Percentiles rank a stretch among this genome's conserved stretches.
These are phyloP conservation scores for Dryobota labecula DNA, from an alignment of 2,888 invertebrate species.

Conservation along the genomic window DNA sequence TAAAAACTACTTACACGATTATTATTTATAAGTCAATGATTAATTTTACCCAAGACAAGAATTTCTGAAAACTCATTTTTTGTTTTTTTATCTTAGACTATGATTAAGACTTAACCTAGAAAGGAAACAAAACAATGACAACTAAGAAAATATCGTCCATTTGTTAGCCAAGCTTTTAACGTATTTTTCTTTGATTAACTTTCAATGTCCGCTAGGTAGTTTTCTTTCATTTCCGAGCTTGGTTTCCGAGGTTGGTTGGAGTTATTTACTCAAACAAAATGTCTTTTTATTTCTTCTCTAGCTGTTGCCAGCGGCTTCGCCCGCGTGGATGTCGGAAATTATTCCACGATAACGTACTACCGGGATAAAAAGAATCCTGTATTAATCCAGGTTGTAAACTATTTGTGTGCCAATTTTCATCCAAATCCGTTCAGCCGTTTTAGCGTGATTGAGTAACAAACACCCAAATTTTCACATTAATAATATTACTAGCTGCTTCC, in stretches of 20 bases:
- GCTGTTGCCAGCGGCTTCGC: too few relatives aligned
- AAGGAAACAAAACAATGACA: conserved; percentile 10
- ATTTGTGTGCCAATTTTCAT: too few relatives aligned
- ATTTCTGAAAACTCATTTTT: not conserved
- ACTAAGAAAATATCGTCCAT: conserved; percentile 24
- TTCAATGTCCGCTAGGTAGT: conserved; percentile 25
- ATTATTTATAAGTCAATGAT: conserved; percentile 12
- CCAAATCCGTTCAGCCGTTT: too few relatives aligned
- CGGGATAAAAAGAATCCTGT: too few relatives aligned
- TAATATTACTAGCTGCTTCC: too few relatives aligned
- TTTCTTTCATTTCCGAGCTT: conserved; percentile 16
- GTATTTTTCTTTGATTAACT: conserved; percentile 28
- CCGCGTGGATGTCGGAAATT: too few relatives aligned
- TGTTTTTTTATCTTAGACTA: not conserved
- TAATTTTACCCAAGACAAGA: conserved; percentile 5
- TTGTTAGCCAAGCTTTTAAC: conserved; percentile 21
- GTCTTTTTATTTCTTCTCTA: not conserved
- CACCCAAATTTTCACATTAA: too few relatives aligned
- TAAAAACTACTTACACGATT: conserved; percentile 8
- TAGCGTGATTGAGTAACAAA: too few relatives aligned
- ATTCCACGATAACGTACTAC: too few relatives aligned
- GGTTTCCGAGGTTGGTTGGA: not conserved
- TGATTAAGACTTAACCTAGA: not conserved
- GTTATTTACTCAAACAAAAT: not conserved
- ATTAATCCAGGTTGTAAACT: too few relatives aligned